These are phyloP conservation scores for Ophioderma brevispina DNA, from an alignment of 35 echinoderm and acorn worm species.

Conservation along the genomic window DNA sequence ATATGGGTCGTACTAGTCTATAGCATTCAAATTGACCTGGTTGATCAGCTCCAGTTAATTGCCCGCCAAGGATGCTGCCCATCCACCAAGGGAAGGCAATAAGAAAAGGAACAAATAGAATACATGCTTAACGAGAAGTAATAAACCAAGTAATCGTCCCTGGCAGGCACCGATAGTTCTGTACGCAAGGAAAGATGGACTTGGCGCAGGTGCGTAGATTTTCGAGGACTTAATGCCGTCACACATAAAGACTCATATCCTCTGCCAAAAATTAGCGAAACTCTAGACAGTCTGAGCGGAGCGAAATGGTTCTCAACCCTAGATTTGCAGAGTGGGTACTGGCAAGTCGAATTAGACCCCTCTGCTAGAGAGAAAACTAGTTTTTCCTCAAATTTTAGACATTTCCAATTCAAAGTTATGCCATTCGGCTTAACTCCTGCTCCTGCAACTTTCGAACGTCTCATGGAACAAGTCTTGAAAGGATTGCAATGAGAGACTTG, in stretches of 20 bases:
- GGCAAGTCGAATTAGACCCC: conserved; percentile 56
- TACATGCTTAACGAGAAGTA: background rate
- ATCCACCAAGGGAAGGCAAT: background rate
- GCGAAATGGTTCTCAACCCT: conserved; percentile 60
- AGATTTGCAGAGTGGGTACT: conserved; percentile 59
- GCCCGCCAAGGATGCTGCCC: background rate
- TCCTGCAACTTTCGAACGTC: conserved; percentile 58
- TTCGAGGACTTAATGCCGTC: conserved; percentile 28
- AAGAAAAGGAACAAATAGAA: background rate
- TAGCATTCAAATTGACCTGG: background rate
- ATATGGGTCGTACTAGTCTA: background rate
- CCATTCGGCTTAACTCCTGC: conserved; percentile 52
- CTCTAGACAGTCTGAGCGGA: conserved; percentile 18
- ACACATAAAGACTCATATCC: conserved; percentile 30
- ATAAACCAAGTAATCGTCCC: background rate
- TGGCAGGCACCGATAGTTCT: conserved; percentile 28
- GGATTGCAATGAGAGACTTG: conserved; percentile 68
- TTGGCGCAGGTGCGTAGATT: conserved; percentile 25
- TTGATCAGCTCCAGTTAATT: background rate
- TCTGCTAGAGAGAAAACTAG: conserved; percentile 44
- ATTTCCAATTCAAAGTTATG: conserved; percentile 49
- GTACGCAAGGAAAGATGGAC: conserved; percentile 26
- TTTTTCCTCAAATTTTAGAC: conserved; percentile 28
- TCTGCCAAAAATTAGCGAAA: conserved; percentile 41
- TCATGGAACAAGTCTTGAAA: no score